phyloP scores from a whole-genome alignment of 2,888 invertebrate species.

The Boloria selene region DNA sequence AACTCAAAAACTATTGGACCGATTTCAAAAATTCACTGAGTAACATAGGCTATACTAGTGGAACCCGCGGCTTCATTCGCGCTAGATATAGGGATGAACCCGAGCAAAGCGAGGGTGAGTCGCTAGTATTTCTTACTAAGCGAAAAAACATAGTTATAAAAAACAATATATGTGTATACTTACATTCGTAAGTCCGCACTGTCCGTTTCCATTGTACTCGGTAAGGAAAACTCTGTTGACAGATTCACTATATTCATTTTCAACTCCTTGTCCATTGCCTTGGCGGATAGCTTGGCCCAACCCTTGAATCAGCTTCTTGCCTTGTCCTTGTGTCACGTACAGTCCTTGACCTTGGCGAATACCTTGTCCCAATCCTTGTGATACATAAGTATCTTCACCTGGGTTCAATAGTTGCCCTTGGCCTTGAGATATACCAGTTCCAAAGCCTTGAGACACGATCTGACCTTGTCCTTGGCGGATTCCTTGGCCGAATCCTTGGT shows the following conservation, averaged over 20 bases:
- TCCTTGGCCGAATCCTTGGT: slow-evolving; percentile 50
- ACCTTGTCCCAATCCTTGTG: slow-evolving; percentile 39
- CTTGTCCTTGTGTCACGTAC: slow-evolving; percentile 44
- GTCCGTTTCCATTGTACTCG: slow-evolving; percentile 58
- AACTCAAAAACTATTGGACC: too few species aligned
- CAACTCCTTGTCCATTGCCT: slow-evolving; percentile 50
- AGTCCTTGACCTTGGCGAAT: slow-evolving; percentile 45
- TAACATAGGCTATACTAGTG: too few species aligned
- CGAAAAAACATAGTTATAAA: too few species aligned
- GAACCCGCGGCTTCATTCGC: too few species aligned
- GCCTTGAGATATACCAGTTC: slow-evolving; percentile 24
- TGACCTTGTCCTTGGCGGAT: slow-evolving; percentile 34
- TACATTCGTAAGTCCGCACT: slow-evolving; percentile 70
- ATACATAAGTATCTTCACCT: slow-evolving; percentile 37
- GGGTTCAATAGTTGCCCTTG: slow-evolving; percentile 24
- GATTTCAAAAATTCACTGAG: too few species aligned
- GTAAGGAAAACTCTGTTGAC: slow-evolving; percentile 59
- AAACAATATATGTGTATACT: slow-evolving; percentile 46
- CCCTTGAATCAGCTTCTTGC: slow-evolving; percentile 39
- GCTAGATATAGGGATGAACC: too few species aligned
- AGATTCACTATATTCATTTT: slow-evolving; percentile 60
- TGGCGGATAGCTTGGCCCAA: slow-evolving; percentile 44
- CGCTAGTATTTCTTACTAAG: too few species aligned
- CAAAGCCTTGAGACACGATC: slow-evolving; percentile 29
- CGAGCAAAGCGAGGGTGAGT: too few species aligned